Evolutionary conservation across 2,888 invertebrate genomes (phyloP), one percentile per base, ranked within the genome.

Genomic region (Morpho deidamia): DNA sequence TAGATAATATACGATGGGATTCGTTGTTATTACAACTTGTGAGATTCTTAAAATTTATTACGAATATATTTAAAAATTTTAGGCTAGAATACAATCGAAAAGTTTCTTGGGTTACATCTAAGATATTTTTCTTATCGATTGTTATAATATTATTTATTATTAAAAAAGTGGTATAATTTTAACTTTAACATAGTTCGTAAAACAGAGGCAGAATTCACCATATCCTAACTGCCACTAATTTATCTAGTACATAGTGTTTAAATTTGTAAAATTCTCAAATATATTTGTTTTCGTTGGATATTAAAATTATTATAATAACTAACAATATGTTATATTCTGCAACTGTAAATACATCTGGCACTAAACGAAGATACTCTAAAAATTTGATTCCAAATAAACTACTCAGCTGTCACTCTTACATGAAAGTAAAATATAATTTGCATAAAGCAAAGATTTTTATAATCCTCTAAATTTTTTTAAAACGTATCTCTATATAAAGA

Each of bases 31-130:
- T 44, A 56, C 40, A 51, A 50, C 50, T 44, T 49, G 8, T 44
- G 59, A 59, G 59, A 59, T 57, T 59, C 59, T 57, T 59, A 57
- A 23, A 45, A 50, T 14, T 32, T 44, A 32, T 51, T 56, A 56
- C 48, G 48, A 56, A 52, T 56, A 55, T n/a, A 50, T 44, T 50
- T 47, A 47, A 46, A 51, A 40, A 11, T 23, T 48, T 45, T 42
- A 49, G 47, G 14, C 48, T 53, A 46, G 37, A 45, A 53, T 35
- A 49, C 49, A 44, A 48, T 51, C 51, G 51, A 55, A 39, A 52
- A 44, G 11, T 14, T 34, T 51, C 48, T 48, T 48, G 41, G 34
- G 34, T 42, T 42, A 49, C 35, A 14, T 11, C 41, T 49, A 49
- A 49, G 48, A 49, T 41, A 51, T 52, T 41, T 11, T 38, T 38